Conservation (phyloP, 2,797 vertebrate genomes). For the Chelonia mydas region DNA sequence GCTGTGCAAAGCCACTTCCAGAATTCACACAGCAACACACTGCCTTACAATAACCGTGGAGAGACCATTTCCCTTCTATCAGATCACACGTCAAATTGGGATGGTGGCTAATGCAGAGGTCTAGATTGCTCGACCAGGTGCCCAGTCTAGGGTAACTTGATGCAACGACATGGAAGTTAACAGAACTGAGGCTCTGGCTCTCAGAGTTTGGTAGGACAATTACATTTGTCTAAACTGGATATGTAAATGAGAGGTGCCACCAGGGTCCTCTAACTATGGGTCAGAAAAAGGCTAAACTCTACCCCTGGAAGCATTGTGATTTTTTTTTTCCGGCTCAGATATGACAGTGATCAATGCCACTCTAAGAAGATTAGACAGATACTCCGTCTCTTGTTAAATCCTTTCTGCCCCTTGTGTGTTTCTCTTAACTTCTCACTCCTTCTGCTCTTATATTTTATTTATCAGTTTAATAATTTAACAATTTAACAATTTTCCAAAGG, state of each 20-base stretch:
- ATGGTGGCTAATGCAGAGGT: neutral
- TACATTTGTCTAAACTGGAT: neutral
- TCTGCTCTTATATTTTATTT: neutral
- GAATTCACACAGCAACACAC: conserved; percentile 43
- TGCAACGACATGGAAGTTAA: too few species aligned
- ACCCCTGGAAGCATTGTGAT: neutral
- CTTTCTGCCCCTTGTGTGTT: neutral
- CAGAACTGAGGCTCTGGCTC: neutral
- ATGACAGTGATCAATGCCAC: too few species aligned
- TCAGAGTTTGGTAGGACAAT: neutral
- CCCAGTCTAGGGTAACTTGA: neutral
- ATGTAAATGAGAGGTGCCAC: neutral
- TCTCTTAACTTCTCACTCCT: neutral
- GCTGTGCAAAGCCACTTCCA: neutral
- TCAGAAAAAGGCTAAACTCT: neutral
- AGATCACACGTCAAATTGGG: accelerated
- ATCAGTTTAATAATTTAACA: neutral
- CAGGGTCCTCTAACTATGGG: neutral
- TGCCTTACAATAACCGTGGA: conserved; percentile 47
- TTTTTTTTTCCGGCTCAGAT: neutral
- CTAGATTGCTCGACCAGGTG: neutral
- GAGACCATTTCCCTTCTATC: neutral
- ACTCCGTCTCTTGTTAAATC: neutral
- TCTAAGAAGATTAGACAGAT: neutral
- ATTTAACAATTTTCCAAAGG: too few species aligned